phyloP scores from a whole-genome alignment of 92 coral and sea anemone genomes.

The Phymanthus crucifer region DNA sequence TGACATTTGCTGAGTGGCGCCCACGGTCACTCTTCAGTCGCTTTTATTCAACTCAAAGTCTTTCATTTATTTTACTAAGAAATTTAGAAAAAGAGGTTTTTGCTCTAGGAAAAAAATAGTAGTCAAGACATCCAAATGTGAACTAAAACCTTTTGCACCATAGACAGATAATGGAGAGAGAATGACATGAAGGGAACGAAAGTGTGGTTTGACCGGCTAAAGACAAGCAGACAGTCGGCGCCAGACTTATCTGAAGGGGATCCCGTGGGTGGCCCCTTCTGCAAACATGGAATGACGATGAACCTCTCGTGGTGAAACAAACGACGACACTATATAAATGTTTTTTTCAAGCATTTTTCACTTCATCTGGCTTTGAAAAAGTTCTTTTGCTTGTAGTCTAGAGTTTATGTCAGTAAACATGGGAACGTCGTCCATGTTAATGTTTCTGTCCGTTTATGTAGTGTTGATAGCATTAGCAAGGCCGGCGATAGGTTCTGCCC shows the following conservation, averaged over 20 bases:
- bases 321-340: constrained; percentile 1
- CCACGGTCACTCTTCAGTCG: neutral
- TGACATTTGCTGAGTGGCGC: neutral
- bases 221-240: constrained; percentile 25
- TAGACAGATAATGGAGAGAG: neutral
- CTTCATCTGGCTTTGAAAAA: neutral
- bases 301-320: constrained; percentile 10
- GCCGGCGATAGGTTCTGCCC: neutral
- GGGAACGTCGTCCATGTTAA: neutral
- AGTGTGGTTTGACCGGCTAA: constrained; percentile 15
- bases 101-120: neutral
- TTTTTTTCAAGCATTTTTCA: neutral
- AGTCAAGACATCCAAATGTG: neutral
- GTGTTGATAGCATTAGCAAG: neutral
- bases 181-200: neutral
- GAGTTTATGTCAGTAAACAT: neutral
- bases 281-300: neutral
- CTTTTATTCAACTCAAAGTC: neutral
- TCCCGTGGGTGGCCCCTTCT: constrained; percentile 1
- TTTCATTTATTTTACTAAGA: neutral
- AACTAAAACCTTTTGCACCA: neutral
- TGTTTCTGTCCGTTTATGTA: neutral
- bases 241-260: constrained; percentile 15
- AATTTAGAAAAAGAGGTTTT: neutral
- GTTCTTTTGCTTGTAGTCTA: no score